Evolutionary conservation across 2,797 vertebrate genomes (phyloP).

Genomic region (Betta splendens): DNA sequence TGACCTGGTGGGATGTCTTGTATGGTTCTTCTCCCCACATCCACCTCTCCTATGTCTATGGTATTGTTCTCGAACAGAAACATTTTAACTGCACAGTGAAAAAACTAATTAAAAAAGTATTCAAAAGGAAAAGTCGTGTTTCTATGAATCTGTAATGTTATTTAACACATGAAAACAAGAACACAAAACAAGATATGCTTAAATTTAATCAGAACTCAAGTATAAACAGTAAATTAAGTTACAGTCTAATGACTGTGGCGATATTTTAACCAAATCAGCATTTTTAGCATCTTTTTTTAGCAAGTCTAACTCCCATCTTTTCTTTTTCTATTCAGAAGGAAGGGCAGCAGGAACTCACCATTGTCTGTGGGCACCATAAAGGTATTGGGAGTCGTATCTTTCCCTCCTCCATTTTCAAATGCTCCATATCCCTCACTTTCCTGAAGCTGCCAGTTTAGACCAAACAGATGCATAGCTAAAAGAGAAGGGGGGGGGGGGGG

Average conservation of each 20-base stretch:
- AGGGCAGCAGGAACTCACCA: constrained; percentile 79
- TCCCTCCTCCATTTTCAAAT: constrained; percentile 91
- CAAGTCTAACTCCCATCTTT: no score
- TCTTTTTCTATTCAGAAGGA: background rate
- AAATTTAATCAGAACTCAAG: no score
- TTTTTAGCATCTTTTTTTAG: no score
- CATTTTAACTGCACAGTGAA: constrained; percentile 85
- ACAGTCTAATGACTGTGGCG: no score
- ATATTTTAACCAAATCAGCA: no score
- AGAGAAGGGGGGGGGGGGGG: background rate
- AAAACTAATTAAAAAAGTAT: background rate
- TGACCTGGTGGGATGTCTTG: constrained; percentile 91
- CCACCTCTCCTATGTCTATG: constrained; percentile 96
- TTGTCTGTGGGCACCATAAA: constrained; percentile 90
- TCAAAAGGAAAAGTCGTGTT: background rate
- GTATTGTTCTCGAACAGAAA: constrained; percentile 96
- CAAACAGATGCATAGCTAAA: constrained; percentile 96
- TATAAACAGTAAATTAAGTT: no score
- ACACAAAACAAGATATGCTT: no score
- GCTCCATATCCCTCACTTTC: constrained; percentile 91
- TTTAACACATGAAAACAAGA: no score
- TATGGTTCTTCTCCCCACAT: constrained; percentile 90
- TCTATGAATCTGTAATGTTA: no score
- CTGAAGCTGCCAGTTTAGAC: constrained; percentile 98
- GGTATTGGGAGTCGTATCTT: constrained; percentile 88